Conservation (phyloP, 1,140 invertebrate genomes). For the Maconellicoccus hirsutus region DNA sequence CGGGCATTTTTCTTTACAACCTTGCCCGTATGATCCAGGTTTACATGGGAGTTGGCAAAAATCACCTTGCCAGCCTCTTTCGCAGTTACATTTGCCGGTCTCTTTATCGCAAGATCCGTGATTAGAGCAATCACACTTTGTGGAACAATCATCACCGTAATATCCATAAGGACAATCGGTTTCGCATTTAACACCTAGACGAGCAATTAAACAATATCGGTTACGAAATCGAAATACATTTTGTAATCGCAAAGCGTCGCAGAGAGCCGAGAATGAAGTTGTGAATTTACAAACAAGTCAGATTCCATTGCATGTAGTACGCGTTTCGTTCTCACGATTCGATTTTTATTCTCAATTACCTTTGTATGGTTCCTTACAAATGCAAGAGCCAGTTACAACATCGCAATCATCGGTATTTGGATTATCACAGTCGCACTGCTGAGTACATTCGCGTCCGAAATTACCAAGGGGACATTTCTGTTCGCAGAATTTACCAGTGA, state of each 20-base stretch:
- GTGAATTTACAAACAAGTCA: no score
- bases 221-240: no score
- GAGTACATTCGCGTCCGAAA: slow-evolving; percentile 59
- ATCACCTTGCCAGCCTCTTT: slow-evolving; percentile 67
- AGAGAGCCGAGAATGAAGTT: no score
- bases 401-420: slow-evolving; percentile 63
- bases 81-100: slow-evolving; percentile 69
- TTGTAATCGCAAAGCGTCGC: no score
- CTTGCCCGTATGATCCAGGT: slow-evolving; percentile 62
- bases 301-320: no score
- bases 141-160: slow-evolving; percentile 65
- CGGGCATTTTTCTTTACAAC: slow-evolving; percentile 69
- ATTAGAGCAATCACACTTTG: slow-evolving; percentile 68
- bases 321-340: no score
- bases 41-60: slow-evolving; percentile 63
- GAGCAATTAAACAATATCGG: background rate
- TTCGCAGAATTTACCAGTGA: slow-evolving; percentile 64
- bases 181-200: slow-evolving; percentile 65
- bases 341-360: no score
- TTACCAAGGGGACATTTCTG: slow-evolving; percentile 50
- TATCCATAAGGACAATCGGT: slow-evolving; percentile 62
- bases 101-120: slow-evolving; percentile 75
- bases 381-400: slow-evolving; percentile 64
- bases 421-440: slow-evolving; percentile 57
- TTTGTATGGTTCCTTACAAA: slow-evolving; percentile 66